Percentiles rank a stretch among this genome's conserved stretches.
Conservation (phyloP, 2,113 vertebrate species). For the Piaya cayana region DNA sequence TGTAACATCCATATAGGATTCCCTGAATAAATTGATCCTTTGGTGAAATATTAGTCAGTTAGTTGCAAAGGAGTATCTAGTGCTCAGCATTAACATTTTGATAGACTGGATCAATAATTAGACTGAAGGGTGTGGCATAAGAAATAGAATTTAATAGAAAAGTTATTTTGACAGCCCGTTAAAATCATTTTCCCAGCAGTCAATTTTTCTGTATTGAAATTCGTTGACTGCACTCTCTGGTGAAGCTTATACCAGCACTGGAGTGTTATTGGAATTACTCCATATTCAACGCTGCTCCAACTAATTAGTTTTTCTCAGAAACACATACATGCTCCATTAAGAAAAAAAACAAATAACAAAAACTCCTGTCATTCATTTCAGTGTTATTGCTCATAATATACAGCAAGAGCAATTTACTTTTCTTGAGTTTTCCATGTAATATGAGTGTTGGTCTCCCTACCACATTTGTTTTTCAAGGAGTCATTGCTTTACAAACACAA, state of each 20-base stretch:
- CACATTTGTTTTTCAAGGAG: background rate
- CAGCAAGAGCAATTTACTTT: background rate
- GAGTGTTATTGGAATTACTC: background rate
- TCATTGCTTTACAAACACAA: background rate
- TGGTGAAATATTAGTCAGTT: background rate
- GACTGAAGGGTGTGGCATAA: background rate
- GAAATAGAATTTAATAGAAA: background rate
- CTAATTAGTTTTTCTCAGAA: background rate
- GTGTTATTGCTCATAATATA: background rate
- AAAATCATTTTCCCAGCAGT: background rate
- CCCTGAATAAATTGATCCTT: background rate
- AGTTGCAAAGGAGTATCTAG: background rate
- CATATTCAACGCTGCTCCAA: background rate
- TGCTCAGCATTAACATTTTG: background rate
- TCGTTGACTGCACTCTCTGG: background rate
- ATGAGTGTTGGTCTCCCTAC: rapidly evolving
- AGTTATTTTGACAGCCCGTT: background rate
- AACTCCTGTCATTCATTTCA: background rate
- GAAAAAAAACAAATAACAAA: background rate
- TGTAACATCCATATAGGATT: background rate
- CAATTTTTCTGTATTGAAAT: background rate
- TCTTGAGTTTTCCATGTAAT: background rate
- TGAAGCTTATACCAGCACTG: background rate
- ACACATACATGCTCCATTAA: background rate
- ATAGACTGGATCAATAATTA: background rate